Evolutionary conservation across 2,888 invertebrate genomes (phyloP), one percentile per base, ranked within the genome.

Genomic region (Acholoe squamosa): DNA sequence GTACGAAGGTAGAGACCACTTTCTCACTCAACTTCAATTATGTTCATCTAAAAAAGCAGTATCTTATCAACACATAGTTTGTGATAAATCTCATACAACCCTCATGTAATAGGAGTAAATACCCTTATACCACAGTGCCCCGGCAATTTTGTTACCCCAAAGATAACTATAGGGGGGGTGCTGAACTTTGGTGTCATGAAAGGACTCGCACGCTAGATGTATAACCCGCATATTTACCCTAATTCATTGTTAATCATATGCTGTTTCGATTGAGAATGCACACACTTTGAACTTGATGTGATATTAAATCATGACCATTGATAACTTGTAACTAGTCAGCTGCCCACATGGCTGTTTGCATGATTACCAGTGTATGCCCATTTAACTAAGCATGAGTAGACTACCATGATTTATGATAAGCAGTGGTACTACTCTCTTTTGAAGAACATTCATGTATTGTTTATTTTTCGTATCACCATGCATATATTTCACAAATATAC

Each of bases 201-300:
- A 61, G 1, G 12, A 61, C 61, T 19, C 61, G 5, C 61, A 61
- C 61, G 22, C 61, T 19, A n/a, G 3, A 61, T 19, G n/a, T 19
- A 3, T 14, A 61, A 3, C 19, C 61, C 61, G 22, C 61, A 61
- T n/a, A 61, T n/a, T 61, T 19, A 61, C 61, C 61, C 61, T 19
- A 61, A 3, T 61, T 61, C 61, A 61, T 61, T 61, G 61, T 61
- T 61, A 61, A 12, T 61, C 61, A 61, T 61, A 14, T 61, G 61
- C 5, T 61, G n/a, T 61, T 0, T 61, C 12, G 61, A 12, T 61
- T 43, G 5, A 3, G 5, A n/a, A 14, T 7, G 19, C 61, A 61
- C 61, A 61, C 22, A 7, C 22, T 61, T 61, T 61, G 61, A 61
- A 61, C 61, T 61, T 61, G 61, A 61, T 61, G n/a, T 61, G 61